phyloP scores from a whole-genome alignment of 64 coral and sea anemone species.

The Actinia equina region DNA sequence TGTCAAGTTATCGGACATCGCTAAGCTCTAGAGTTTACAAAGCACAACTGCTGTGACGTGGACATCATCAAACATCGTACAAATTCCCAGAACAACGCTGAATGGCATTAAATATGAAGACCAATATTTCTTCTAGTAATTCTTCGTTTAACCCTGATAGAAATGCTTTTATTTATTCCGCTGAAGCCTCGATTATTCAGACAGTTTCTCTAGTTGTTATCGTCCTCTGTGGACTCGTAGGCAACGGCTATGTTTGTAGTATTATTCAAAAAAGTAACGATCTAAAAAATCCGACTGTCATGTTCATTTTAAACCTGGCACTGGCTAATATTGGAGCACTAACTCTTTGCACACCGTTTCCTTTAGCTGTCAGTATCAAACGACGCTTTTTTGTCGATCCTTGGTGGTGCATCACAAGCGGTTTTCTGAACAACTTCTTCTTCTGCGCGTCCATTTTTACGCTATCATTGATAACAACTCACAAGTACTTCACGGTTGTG shows the following conservation, averaged over 20 bases:
- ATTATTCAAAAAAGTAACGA: conserved; percentile 61
- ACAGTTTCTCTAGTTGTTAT: conserved; percentile 52
- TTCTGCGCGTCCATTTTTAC: conserved; percentile 92
- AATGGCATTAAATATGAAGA: background rate
- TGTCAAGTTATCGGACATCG: background rate
- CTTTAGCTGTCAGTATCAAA: conserved; percentile 51
- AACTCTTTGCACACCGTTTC: conserved; percentile 60
- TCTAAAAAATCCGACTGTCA: conserved; percentile 77
- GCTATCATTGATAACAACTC: conserved; percentile 57
- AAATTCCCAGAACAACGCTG: background rate
- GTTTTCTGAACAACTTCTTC: conserved; percentile 85
- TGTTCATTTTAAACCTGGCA: conserved; percentile 76
- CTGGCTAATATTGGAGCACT: conserved; percentile 76
- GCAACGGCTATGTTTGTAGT: conserved; percentile 61
- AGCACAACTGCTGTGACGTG: background rate
- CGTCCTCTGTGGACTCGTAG: conserved; percentile 35
- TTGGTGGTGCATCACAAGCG: conserved; percentile 60
- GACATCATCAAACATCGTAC: background rate
- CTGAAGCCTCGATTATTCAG: conserved; percentile 39
- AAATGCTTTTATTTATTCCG: conserved; percentile 27
- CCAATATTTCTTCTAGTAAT: background rate
- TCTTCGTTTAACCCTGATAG: background rate
- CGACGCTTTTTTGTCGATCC: conserved; percentile 32
- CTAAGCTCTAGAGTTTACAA: background rate
- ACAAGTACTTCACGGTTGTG: conserved; percentile 72